A percentile compares a stretch with the other conserved stretches of the same genome.
These are phyloP conservation scores for Lacanobia oleracea DNA, from an alignment of 2,888 invertebrate species.

Conservation along the genomic window DNA sequence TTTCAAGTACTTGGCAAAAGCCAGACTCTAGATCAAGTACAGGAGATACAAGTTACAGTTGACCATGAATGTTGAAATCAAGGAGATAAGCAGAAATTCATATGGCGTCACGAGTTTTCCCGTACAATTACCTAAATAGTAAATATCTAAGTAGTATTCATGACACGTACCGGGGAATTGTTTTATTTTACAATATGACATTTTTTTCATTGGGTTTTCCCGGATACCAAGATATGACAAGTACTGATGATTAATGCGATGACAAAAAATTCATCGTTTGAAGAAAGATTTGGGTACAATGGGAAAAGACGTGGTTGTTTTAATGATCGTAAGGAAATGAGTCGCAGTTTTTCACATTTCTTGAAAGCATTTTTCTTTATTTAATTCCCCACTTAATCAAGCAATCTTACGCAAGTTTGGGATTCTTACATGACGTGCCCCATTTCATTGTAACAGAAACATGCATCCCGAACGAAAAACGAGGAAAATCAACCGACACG, in stretches of 20 bases:
- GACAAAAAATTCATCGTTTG: constrained; percentile 24
- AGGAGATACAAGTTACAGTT: constrained; percentile 17
- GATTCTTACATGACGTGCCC: constrained; percentile 49
- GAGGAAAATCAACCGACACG: constrained; percentile 61
- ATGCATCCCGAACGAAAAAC: constrained; percentile 48
- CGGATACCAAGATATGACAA: constrained; percentile 31
- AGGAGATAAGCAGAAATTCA: constrained; percentile 33
- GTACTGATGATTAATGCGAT: constrained; percentile 43
- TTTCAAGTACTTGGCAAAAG: constrained; percentile 26
- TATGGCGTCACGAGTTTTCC: constrained; percentile 42
- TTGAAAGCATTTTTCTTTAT: constrained; percentile 26
- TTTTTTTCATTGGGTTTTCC: constrained; percentile 45
- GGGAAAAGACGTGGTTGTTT: constrained; percentile 11
- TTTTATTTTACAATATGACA: constrained; percentile 38
- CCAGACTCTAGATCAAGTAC: constrained; percentile 3
- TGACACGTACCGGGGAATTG: constrained; percentile 43
- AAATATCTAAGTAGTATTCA: constrained; percentile 53
- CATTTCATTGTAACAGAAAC: constrained; percentile 52
- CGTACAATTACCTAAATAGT: constrained; percentile 49
- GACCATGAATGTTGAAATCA: constrained; percentile 23
- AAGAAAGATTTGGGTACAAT: constrained; percentile 7
- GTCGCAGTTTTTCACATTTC: constrained; percentile 11
- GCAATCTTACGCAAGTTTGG: constrained; percentile 37
- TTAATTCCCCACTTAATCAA: constrained; percentile 43
- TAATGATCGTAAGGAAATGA: constrained; percentile 9